Conservation (phyloP, 2,113 vertebrate genomes). For the Crotalus viridis region DNA sequence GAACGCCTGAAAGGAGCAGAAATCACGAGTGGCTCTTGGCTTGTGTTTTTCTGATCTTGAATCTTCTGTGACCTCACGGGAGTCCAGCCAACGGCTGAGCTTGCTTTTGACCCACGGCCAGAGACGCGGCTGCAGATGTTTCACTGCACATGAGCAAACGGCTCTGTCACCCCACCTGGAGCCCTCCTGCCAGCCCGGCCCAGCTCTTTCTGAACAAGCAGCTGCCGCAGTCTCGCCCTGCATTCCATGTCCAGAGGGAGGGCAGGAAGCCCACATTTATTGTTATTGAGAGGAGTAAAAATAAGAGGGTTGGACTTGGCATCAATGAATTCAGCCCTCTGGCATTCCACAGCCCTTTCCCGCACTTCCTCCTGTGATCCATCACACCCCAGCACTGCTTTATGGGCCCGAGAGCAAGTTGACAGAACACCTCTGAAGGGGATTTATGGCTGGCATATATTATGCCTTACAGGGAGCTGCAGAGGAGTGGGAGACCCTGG, state of each 20-base stretch:
- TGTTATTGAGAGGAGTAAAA: constrained; percentile 13
- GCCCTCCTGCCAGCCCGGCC: background rate
- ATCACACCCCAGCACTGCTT: accelerated
- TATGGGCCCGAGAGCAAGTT: accelerated
- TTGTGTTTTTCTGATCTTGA: background rate
- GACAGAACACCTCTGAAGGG: background rate
- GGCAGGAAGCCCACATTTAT: background rate
- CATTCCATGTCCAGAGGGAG: background rate
- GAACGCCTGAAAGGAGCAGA: background rate
- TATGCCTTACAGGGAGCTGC: constrained; percentile 5
- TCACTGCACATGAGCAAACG: background rate
- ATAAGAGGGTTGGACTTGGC: background rate
- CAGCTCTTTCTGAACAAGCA: background rate
- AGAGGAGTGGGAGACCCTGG: constrained; percentile 5
- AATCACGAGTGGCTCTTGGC: background rate
- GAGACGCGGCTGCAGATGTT: background rate
- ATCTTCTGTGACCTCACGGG: background rate
- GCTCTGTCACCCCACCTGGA: background rate
- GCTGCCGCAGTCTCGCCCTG: background rate
- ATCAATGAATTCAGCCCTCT: background rate
- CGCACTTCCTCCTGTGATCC: background rate
- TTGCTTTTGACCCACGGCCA: background rate
- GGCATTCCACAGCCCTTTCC: background rate
- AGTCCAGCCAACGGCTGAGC: background rate
- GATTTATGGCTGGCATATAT: background rate